Base-by-base conservation (phyloP, 2,888 invertebrate species). In the Perithous albicinctus region DNA sequence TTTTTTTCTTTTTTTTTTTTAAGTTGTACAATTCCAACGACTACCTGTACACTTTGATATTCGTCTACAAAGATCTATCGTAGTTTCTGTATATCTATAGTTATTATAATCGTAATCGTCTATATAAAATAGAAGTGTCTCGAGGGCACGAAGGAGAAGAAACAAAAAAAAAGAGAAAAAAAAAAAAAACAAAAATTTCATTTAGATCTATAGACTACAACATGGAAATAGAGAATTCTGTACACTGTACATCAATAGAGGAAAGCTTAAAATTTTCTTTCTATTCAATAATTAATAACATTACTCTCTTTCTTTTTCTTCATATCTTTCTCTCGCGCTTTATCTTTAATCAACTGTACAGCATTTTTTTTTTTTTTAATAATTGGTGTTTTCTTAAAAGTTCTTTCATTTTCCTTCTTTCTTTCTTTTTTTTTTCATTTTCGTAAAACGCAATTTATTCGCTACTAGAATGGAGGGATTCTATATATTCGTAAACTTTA, bases 221-320 rank as follows among this genome's bases (percentile, higher is more conserved):
- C 63, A 18, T 84, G 78, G 64, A 85, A 86, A 82, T 83, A 85
- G 78, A 85, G 85, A 87, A 85, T 86, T 86, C 83, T 88, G 85
- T 89, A 89, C 87, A 89, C 86, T 88, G 87, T 89, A 88, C 87
- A 89, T 76, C 61, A 67, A 76, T 80, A 83, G 82, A 43, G 59
- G 64, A 77, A 80, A 32, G 61, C 77, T 82, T 85, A 85, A 78
- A 78, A 80, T 83, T 81, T 78, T 76, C 26, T 59, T 66, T 78
- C 72, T 85, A 82, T 84, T 82, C 82, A 81, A 84, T 87, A 84
- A 63, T 83, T 54, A 67, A 78, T 66, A 72, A 76, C 23, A 48
- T 32, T 67, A 54, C 51, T 75, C 67, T 78, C 61, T 64, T 41
- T 48, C n/a, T n/a, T n/a, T n/a, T n/a, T n/a, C 48, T 59, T 46